Percentiles rank a stretch among this genome's conserved stretches.
Conservation (phyloP, 2,888 invertebrate species). For the Himalopsyche anomala region DNA sequence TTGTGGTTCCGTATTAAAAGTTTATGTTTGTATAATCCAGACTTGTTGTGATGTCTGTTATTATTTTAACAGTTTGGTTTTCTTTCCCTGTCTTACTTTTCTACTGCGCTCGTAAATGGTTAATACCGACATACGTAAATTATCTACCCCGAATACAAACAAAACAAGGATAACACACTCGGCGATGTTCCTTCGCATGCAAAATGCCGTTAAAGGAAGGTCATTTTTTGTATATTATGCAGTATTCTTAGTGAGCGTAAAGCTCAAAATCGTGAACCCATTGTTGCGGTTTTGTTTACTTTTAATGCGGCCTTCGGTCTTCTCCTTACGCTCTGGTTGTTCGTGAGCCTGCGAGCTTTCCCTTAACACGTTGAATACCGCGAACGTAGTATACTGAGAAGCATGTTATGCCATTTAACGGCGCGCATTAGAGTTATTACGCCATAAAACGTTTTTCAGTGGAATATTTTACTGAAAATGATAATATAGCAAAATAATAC, state of each 20-base stretch:
- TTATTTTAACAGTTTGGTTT: background rate
- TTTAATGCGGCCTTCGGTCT: conserved; percentile 4
- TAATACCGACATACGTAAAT: conserved; percentile 43
- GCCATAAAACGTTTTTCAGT: conserved; percentile 34
- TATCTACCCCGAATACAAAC: conserved; percentile 40
- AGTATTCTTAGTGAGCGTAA: background rate
- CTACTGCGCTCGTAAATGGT: conserved; percentile 40
- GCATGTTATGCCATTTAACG: conserved; percentile 42
- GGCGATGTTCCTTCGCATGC: background rate
- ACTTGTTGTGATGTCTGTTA: too few species aligned
- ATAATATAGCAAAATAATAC: conserved; percentile 32
- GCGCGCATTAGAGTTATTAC: conserved; percentile 38
- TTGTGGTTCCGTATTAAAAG: too few species aligned
- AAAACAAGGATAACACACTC: conserved; percentile 43
- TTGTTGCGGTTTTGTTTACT: conserved; percentile 18
- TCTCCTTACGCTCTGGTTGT: conserved; percentile 22
- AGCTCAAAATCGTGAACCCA: background rate
- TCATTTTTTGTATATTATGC: background rate
- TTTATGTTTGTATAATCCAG: too few species aligned
- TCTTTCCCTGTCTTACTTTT: conserved; percentile 23
- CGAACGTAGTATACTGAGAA: conserved; percentile 30
- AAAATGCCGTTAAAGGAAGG: background rate
- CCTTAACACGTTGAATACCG: conserved; percentile 43
- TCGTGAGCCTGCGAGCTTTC: conserved; percentile 36
- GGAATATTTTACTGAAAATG: conserved; percentile 39